A percentile compares a stretch with the other conserved stretches of the same genome.
phyloP scores from a whole-genome alignment of 2,888 invertebrate species.

The Eupeodes luniger region DNA sequence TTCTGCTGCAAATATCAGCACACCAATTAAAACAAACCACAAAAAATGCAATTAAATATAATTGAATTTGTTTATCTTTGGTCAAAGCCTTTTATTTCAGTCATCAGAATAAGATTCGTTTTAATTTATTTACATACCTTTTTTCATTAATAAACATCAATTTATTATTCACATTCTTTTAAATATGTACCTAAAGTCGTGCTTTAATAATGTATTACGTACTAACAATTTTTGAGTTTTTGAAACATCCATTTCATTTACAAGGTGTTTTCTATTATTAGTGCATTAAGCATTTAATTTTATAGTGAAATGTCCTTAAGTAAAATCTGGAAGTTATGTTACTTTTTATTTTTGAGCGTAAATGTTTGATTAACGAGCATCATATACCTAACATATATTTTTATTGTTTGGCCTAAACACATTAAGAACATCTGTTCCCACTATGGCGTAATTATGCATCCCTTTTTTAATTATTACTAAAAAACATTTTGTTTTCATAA shows the following conservation, averaged over 20 bases:
- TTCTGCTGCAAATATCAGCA: constrained; percentile 27
- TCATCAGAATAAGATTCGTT: background rate
- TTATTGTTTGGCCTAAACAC: background rate
- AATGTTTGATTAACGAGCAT: background rate
- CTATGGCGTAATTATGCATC: background rate
- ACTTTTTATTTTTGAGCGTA: background rate
- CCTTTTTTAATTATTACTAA: background rate
- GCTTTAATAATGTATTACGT: no score
- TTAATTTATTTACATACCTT: background rate
- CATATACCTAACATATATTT: background rate
- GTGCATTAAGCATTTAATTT: no score
- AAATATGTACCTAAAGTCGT: no score
- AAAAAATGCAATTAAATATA: constrained; percentile 34
- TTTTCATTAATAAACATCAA: no score
- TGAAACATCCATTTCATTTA: no score
- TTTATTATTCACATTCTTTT: no score
- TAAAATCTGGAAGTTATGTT: background rate
- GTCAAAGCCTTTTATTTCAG: constrained; percentile 20
- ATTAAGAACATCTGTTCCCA: background rate
- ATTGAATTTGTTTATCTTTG: constrained; percentile 14
- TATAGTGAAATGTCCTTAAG: background rate
- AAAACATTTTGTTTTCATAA: background rate
- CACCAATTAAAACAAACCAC: constrained; percentile 20
- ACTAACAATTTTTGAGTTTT: no score
- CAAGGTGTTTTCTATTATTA: no score